Evolutionary conservation across 2,797 vertebrate genomes (phyloP), one percentile per base, ranked within the genome.

Genomic region (Merluccius polli): DNA sequence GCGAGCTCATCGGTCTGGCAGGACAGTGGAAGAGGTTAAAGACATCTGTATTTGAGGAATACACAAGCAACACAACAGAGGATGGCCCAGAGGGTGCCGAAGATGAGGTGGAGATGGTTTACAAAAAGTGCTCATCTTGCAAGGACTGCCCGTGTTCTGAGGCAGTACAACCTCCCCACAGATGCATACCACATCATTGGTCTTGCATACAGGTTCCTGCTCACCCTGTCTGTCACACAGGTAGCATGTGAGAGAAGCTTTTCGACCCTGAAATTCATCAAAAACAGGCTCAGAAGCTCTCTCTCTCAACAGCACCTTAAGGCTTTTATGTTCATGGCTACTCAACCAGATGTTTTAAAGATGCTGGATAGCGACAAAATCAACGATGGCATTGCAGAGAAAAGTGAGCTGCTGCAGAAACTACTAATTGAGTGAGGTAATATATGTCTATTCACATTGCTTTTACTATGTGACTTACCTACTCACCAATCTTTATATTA

Each of bases 21-120:
- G 41, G 18, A 36, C 80, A 78, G 41, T 81, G 77, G 71, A 29
- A 71, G 24, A 79, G 33, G 77, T 52, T 79, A 35, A 79, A 30
- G 36, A 16, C n/a, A 68, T 82, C 72, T n/a, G 44, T 72, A 72
- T 18, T 79, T 72, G 78, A 77, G 8, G 69, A 77, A 67, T 77
- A 77, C 67, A 8, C 21, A 21, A 59, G 35, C 35, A 81, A 70
- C 31, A 78, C 71, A 69, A 69, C 74, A 38, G 59, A 67, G 9
- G 16, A 4, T 21, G 63, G 63, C 11, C 63, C 63, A 21, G 24
- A 27, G 18, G 41, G 13, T 44, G 59, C 21, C 5, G 59, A 63
- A 63, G 8, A 63, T 21, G 59, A 27, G 21, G 24, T 24, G 73
- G 72, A 77, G 41, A 44, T 44, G 13, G 41, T 44, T 9, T 12